phyloP scores from a whole-genome alignment of 2,888 invertebrate species.

The Tachina grossa region DNA sequence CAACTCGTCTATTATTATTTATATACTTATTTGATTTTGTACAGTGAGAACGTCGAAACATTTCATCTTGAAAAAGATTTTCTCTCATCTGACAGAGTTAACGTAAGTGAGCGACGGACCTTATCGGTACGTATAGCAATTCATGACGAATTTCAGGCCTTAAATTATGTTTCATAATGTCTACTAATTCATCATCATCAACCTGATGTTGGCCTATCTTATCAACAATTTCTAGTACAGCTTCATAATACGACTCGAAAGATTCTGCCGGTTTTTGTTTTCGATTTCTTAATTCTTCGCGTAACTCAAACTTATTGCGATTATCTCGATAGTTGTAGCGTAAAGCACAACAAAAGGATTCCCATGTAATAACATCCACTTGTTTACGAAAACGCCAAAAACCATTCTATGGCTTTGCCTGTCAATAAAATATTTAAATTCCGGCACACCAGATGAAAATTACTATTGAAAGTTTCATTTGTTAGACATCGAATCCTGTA shows the following conservation, averaged over 20 bases:
- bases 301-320: too few species aligned
- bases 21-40: not conserved
- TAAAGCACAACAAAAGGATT: too few species aligned
- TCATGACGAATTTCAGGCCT: conserved; percentile 13
- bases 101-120: not conserved
- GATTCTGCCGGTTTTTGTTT: conserved; percentile 18
- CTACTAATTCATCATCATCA: conserved; percentile 1
- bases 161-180: conserved; percentile 7
- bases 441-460: not conserved
- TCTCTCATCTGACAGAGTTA: conserved; percentile 12
- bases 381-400: not conserved
- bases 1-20: not conserved
- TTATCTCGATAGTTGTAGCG: too few species aligned
- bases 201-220: not conserved
- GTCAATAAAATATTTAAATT: conserved; percentile 6
- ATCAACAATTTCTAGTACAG: not conserved
- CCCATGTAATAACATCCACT: too few species aligned
- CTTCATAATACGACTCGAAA: conserved; percentile 4
- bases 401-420: conserved; percentile 7
- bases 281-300: not conserved
- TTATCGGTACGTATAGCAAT: conserved; percentile 13
- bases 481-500: conserved; percentile 8
- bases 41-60: not conserved
- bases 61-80: conserved; percentile 3
- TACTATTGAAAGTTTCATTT: not conserved